Evolutionary conservation across 2,113 vertebrate genomes (phyloP).

Genomic region (Ameiurus melas): DNA sequence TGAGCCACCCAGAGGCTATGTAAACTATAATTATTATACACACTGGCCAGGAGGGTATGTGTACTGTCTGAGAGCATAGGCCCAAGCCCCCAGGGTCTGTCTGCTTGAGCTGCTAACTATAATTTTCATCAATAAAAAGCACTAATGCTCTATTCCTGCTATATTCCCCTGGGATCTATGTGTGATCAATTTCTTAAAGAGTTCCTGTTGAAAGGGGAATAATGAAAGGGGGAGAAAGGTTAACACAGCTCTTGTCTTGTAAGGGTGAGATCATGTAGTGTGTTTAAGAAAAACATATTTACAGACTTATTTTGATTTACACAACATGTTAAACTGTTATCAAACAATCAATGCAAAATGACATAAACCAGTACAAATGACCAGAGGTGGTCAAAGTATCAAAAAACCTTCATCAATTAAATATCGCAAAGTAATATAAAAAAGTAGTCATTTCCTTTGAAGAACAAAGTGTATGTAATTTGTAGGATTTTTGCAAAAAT

Average conservation of each 20-base stretch:
- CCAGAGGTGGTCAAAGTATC: background rate
- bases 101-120: background rate
- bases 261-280: background rate
- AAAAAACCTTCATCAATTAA: background rate
- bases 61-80: background rate
- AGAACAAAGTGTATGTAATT: background rate
- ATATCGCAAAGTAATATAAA: background rate
- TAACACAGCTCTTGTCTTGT: background rate
- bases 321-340: background rate
- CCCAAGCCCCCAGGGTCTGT: background rate
- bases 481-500: background rate
- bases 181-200: background rate
- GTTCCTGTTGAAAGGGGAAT: background rate
- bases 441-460: background rate
- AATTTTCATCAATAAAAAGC: background rate
- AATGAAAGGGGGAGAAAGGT: background rate
- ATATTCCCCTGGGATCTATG: background rate
- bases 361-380: background rate
- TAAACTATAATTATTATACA: constrained; percentile 6
- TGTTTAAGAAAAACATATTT: background rate
- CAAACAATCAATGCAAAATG: too few relatives aligned
- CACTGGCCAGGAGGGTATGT: background rate
- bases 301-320: background rate
- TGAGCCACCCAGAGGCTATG: background rate
- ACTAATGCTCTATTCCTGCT: background rate